phyloP scores from a whole-genome alignment of 2,797 vertebrate species.

The Melanotaenia trifasciata region DNA sequence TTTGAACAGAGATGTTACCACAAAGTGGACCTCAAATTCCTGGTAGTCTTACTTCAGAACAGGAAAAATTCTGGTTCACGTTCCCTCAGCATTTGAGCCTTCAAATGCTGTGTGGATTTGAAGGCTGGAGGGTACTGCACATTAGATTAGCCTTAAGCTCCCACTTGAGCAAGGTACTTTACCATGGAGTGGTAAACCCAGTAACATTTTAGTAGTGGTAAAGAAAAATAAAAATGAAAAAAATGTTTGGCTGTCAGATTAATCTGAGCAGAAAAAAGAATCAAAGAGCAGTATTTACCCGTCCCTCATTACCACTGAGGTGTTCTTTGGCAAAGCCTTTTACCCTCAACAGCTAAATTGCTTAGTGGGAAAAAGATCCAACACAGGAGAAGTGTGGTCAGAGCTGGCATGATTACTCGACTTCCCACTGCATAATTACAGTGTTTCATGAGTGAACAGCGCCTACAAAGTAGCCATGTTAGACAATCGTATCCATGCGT shows the following conservation, averaged over 20 bases:
- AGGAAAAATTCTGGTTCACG: not conserved
- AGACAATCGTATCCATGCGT: slow-evolving; percentile 13
- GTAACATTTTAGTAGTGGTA: not conserved
- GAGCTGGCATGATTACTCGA: slow-evolving; percentile 18
- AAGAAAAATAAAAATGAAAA: not conserved
- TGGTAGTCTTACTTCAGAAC: not conserved
- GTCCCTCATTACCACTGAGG: slow-evolving; percentile 11
- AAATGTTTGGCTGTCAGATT: not conserved
- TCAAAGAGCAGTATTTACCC: not conserved
- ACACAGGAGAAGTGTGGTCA: slow-evolving; percentile 16
- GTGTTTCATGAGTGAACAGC: slow-evolving; percentile 20
- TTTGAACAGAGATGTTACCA: not conserved
- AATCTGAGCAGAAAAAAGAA: not conserved
- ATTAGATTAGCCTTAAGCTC: not conserved
- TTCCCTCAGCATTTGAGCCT: not conserved
- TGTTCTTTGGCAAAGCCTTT: slow-evolving; percentile 21
- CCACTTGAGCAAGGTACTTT: not conserved
- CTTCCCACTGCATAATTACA: slow-evolving; percentile 38
- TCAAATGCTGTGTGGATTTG: not conserved
- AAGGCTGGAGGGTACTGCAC: not conserved
- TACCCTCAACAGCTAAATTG: slow-evolving; percentile 11
- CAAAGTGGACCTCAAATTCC: slow-evolving; percentile 1
- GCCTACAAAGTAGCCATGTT: slow-evolving; percentile 15
- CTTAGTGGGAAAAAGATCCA: slow-evolving; percentile 11
- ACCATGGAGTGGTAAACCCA: not conserved